Conservation (phyloP, 1,140 invertebrate genomes). For the Hylaeus anthracinus region DNA sequence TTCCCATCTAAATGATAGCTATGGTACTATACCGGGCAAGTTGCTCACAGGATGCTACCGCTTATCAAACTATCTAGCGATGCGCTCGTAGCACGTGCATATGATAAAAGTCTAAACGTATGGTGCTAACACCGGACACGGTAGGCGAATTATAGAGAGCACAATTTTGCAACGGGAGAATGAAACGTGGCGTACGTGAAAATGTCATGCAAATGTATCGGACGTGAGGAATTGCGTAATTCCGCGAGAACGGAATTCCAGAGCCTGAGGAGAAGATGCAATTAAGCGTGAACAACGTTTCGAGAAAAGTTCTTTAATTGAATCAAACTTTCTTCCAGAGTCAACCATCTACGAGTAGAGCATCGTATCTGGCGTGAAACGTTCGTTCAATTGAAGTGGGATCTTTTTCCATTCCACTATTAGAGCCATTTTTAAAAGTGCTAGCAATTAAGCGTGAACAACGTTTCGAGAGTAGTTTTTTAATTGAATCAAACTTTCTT, state of each 20-base stretch:
- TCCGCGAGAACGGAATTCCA: constrained; percentile 8
- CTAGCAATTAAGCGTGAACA: not conserved
- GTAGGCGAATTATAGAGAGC: constrained; percentile 18
- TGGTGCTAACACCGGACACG: constrained; percentile 51
- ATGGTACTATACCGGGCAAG: constrained; percentile 48
- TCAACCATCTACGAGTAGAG: not conserved
- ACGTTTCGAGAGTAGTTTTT: not conserved
- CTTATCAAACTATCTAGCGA: constrained; percentile 65
- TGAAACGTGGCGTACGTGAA: constrained; percentile 23
- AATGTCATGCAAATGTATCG: constrained; percentile 8
- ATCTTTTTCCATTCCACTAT: too few relatives aligned
- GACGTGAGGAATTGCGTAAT: constrained; percentile 38
- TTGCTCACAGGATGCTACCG: constrained; percentile 67
- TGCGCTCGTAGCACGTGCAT: constrained; percentile 44
- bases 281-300: not conserved
- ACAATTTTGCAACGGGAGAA: constrained; percentile 35
- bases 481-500: not conserved
- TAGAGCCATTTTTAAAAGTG: too few relatives aligned
- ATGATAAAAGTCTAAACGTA: constrained; percentile 41
- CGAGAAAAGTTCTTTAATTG: not conserved
- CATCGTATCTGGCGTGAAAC: too few relatives aligned
- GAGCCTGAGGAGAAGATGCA: not conserved
- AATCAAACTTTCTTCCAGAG: not conserved
- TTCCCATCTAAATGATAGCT: constrained; percentile 61
- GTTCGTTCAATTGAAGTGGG: too few relatives aligned